These are phyloP conservation scores for Harpegnathos saltator DNA, from an alignment of 1,140 invertebrate genomes.

Conservation along the genomic window DNA sequence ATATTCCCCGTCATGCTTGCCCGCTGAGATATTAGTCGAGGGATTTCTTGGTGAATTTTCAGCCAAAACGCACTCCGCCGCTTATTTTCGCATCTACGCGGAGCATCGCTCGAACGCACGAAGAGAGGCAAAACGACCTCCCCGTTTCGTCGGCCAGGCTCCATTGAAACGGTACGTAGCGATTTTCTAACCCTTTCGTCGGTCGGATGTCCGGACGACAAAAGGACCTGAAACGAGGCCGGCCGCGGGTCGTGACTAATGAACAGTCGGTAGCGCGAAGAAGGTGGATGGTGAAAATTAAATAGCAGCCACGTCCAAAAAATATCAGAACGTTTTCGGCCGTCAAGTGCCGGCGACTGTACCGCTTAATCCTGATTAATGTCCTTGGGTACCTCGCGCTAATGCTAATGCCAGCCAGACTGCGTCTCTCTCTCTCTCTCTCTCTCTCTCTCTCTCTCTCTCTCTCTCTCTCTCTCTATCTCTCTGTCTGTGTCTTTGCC, in stretches of 20 bases:
- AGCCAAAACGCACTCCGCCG: neutral
- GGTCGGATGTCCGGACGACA: constrained; percentile 58
- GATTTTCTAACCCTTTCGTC: constrained; percentile 67
- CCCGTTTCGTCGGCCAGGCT: neutral
- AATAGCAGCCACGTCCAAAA: constrained; percentile 63
- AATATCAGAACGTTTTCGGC: constrained; percentile 73
- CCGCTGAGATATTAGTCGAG: neutral
- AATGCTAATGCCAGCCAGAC: constrained; percentile 81
- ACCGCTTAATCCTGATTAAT: constrained; percentile 85
- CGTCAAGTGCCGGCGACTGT: constrained; percentile 73
- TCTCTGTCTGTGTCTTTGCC: constrained; percentile 43
- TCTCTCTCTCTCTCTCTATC: constrained; percentile 46
- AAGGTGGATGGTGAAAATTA: constrained; percentile 67
- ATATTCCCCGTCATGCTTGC: too few relatives aligned
- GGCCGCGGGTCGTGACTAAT: constrained; percentile 71
- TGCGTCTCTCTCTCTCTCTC: constrained; percentile 61
- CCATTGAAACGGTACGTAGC: constrained; percentile 63
- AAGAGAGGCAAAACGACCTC: neutral
- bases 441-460: constrained; percentile 14
- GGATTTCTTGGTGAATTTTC: neutral
- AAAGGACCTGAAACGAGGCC: constrained; percentile 59
- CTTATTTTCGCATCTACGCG: constrained; percentile 38
- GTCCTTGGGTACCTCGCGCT: constrained; percentile 81
- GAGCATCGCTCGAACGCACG: neutral
- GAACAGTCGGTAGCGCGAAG: constrained; percentile 69